Percentiles rank a stretch among this genome's conserved stretches.
Conservation (phyloP, 2,797 vertebrate genomes). For the Molossus molossus region DNA sequence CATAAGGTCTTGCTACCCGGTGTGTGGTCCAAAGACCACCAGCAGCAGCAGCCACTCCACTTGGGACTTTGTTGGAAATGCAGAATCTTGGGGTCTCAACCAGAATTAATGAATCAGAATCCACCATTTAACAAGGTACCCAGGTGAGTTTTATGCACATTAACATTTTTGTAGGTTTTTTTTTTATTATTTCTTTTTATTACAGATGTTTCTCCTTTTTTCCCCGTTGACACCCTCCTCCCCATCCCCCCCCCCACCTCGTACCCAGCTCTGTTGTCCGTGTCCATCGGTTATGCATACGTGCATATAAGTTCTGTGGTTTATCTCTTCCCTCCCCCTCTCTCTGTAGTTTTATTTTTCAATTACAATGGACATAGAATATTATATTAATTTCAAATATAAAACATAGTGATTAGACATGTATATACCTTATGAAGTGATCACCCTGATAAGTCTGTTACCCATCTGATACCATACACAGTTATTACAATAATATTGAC, state of each 20-base stretch:
- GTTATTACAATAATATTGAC: not conserved
- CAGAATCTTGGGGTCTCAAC: not conserved
- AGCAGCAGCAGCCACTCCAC: not conserved
- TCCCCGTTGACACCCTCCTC: too few relatives aligned
- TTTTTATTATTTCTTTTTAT: not conserved
- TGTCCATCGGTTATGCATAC: too few relatives aligned
- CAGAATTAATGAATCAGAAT: slow-evolving; percentile 19
- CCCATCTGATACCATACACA: not conserved
- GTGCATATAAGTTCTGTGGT: too few relatives aligned
- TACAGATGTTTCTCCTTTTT: not conserved
- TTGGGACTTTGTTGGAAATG: not conserved
- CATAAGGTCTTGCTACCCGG: not conserved
- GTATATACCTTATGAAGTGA: not conserved
- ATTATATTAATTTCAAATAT: not conserved
- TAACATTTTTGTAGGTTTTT: not conserved
- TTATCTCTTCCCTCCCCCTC: too few relatives aligned
- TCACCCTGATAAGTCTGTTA: not conserved
- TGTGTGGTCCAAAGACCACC: not conserved
- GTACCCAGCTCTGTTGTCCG: too few relatives aligned
- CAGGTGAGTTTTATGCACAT: not conserved
- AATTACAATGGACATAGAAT: not conserved
- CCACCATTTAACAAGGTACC: not conserved
- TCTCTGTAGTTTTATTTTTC: not conserved
- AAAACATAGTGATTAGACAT: not conserved
- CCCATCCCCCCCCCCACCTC: too few relatives aligned